phyloP scores from a whole-genome alignment of 2,888 invertebrate species.

The Theodoxus fluviatilis region DNA sequence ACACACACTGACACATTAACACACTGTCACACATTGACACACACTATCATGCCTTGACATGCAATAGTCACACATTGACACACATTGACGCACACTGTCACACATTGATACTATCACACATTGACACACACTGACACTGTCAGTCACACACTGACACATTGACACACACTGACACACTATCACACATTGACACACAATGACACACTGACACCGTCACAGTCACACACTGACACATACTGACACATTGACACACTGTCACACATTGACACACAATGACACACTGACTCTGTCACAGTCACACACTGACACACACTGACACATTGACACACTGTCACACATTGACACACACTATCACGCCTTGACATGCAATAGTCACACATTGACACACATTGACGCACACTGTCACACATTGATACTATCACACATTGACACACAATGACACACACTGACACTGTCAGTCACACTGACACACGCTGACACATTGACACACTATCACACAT shows the following conservation, averaged over 20 bases:
- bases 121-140: neutral
- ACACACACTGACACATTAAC: neutral
- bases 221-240: constrained; percentile 6
- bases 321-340: neutral
- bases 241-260: neutral
- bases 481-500: neutral
- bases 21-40: constrained; percentile 7
- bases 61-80: neutral
- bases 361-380: neutral
- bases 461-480: neutral
- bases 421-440: neutral
- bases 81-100: neutral
- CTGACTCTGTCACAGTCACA: neutral
- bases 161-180: neutral
- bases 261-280: constrained; percentile 17
- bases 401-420: no score
- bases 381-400: neutral
- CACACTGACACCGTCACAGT: neutral
- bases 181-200: neutral
- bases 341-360: neutral
- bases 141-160: no score
- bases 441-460: neutral
- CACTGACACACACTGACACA: neutral
- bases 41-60: neutral
- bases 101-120: neutral